Percentiles rank a stretch among this genome's conserved stretches.
Conservation (phyloP, 2,113 vertebrate species). For the Hyaena hyaena region DNA sequence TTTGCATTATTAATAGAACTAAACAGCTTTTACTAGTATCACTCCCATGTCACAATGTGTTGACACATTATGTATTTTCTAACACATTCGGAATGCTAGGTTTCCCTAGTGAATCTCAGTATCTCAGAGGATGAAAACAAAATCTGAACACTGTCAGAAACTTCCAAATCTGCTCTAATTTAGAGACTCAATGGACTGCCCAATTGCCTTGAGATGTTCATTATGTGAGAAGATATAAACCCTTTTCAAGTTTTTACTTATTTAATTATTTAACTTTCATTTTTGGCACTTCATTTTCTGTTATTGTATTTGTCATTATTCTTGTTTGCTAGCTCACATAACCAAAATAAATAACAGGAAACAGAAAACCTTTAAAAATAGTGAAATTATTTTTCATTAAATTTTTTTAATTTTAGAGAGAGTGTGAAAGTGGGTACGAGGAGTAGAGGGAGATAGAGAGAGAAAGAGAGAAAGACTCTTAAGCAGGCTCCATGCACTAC, state of each 20-base stretch:
- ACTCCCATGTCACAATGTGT: constrained; percentile 76
- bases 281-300: neutral
- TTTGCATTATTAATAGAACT: constrained; percentile 68
- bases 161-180: constrained; percentile 71
- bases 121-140: constrained; percentile 74
- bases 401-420: too few species aligned
- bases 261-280: constrained; percentile 44
- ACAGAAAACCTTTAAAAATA: neutral
- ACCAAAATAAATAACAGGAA: neutral
- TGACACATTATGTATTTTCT: constrained; percentile 75
- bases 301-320: neutral
- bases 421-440: too few species aligned
- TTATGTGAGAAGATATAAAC: neutral
- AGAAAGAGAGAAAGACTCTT: too few species aligned
- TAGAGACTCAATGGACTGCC: constrained; percentile 52
- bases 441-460: too few species aligned
- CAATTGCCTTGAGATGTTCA: constrained; percentile 38
- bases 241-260: neutral
- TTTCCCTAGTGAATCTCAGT: constrained; percentile 74
- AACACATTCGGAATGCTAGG: constrained; percentile 71
- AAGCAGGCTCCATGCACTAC: too few species aligned
- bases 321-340: neutral
- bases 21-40: constrained; percentile 73
- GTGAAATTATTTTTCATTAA: neutral
- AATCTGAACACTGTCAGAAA: constrained; percentile 71